Conservation (phyloP, 2,797 vertebrate species). For the Schizopygopsis malacanthus region DNA sequence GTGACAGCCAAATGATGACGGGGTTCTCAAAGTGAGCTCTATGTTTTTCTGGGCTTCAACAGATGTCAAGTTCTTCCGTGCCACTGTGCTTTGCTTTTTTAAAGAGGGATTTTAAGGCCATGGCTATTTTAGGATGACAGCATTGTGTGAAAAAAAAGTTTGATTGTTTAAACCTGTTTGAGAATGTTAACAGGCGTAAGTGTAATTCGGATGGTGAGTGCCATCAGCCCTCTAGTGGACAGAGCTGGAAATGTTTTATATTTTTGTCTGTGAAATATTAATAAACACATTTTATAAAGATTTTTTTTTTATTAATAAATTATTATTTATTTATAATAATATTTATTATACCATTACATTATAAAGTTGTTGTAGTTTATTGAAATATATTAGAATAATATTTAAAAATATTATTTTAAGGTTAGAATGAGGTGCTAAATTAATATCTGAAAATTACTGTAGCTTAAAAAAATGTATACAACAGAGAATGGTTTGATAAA, state of each 20-base stretch:
- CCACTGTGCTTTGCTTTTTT: constrained; percentile 20
- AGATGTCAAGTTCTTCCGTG: constrained; percentile 19
- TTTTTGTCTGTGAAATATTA: not conserved
- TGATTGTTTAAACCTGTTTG: not conserved
- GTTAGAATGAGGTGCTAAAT: not conserved
- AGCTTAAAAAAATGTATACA: not conserved
- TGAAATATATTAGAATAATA: not conserved
- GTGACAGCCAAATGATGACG: constrained; percentile 52
- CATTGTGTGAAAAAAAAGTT: not conserved
- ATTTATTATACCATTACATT: not conserved
- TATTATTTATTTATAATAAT: not conserved
- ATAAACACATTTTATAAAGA: not conserved
- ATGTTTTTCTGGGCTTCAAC: constrained; percentile 49
- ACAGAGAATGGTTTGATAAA: not conserved
- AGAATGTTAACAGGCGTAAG: not conserved
- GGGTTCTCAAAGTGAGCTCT: constrained; percentile 43
- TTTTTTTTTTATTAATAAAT: too few relatives aligned
- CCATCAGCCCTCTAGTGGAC: constrained; percentile 15
- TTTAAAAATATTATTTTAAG: not conserved
- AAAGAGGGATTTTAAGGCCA: constrained; percentile 14
- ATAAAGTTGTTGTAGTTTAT: not conserved
- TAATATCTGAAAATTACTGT: not conserved
- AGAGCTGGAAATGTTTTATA: not conserved
- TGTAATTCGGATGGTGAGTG: not conserved
- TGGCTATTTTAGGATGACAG: not conserved